Percentiles rank a stretch among this genome's conserved stretches.
Conservation (phyloP, 2,888 invertebrate species). For the Agelastica alni region DNA sequence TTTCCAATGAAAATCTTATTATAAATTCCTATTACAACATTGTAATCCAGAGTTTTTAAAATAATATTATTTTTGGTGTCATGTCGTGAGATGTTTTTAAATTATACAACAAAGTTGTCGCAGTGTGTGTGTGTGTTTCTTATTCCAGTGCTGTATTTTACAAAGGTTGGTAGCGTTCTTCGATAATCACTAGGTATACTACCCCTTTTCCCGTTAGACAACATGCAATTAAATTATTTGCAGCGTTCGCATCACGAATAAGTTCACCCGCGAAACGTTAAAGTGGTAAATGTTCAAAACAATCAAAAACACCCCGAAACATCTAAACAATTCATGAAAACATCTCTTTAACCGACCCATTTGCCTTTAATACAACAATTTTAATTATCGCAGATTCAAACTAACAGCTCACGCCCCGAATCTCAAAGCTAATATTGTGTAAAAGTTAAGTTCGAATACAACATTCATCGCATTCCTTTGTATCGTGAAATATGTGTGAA, state of each 20-base stretch:
- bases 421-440: constrained; percentile 22
- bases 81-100: too few relatives aligned
- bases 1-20: too few relatives aligned
- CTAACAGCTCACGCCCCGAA: constrained; percentile 3
- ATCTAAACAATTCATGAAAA: constrained; percentile 20
- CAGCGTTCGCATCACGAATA: background rate
- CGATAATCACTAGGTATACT: too few relatives aligned
- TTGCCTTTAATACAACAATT: constrained; percentile 21
- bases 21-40: too few relatives aligned
- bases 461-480: constrained; percentile 21
- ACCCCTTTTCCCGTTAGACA: too few relatives aligned
- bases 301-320: constrained; percentile 16
- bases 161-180: too few relatives aligned
- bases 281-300: constrained; percentile 8
- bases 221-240: too few relatives aligned
- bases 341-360: constrained; percentile 19
- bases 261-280: background rate
- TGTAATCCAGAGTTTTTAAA: too few relatives aligned
- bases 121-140: too few relatives aligned
- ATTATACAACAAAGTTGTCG: too few relatives aligned
- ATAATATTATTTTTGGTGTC: too few relatives aligned
- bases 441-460: constrained; percentile 23
- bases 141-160: too few relatives aligned
- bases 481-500: constrained; percentile 26
- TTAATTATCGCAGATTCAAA: constrained; percentile 22